phyloP scores from a whole-genome alignment of 1,140 invertebrate species.

The Apis dorsata region DNA sequence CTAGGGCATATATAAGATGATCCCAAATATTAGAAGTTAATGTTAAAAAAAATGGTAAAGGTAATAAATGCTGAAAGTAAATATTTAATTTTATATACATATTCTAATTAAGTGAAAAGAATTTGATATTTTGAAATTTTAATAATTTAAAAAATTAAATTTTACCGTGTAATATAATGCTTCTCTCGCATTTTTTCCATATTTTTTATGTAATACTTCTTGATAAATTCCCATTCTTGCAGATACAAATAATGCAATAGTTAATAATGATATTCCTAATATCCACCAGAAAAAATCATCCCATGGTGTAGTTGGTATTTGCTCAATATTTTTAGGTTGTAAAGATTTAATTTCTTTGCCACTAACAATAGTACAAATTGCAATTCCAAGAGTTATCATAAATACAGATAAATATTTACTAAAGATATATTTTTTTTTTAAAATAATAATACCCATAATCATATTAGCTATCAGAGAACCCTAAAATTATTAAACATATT shows the following conservation, averaged over 20 bases:
- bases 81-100: constrained; percentile 38
- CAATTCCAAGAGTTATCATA: constrained; percentile 95
- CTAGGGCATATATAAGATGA: constrained; percentile 84
- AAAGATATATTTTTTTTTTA: constrained; percentile 91
- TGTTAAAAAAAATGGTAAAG: constrained; percentile 91
- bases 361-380: constrained; percentile 95
- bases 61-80: constrained; percentile 88
- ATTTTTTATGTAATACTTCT: constrained; percentile 91
- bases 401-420: constrained; percentile 95
- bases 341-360: constrained; percentile 83
- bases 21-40: constrained; percentile 87
- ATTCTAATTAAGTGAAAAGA: no score
- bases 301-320: constrained; percentile 67
- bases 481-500: constrained; percentile 79
- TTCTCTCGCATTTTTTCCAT: constrained; percentile 97
- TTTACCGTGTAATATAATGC: constrained; percentile 94
- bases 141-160: neutral
- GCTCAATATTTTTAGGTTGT: constrained; percentile 53
- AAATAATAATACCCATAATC: constrained; percentile 94
- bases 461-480: constrained; percentile 98
- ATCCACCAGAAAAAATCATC: constrained; percentile 91
- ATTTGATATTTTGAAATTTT: no score
- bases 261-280: constrained; percentile 91
- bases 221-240: constrained; percentile 98
- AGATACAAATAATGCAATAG: constrained; percentile 94